A percentile compares a stretch with the other conserved stretches of the same genome.
Conservation (phyloP, 2,797 vertebrate genomes). For the Macroramphosus scolopax region DNA sequence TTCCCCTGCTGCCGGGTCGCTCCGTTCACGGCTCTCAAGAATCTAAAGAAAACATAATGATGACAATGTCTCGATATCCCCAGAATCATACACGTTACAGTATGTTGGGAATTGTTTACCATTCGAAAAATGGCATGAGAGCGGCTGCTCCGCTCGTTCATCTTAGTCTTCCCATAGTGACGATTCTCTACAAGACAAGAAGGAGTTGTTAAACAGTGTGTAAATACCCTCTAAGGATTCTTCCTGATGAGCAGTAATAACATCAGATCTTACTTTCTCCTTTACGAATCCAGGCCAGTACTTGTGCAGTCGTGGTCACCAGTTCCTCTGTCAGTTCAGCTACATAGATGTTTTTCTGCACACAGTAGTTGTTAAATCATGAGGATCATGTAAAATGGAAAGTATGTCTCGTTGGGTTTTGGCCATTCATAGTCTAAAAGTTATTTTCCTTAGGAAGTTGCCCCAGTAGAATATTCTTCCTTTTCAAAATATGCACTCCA, state of each 20-base stretch:
- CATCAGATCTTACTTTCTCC: conserved; percentile 87
- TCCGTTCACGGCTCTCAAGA: conserved; percentile 89
- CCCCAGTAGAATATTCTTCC: too few relatives aligned
- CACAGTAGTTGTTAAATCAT: conserved; percentile 2
- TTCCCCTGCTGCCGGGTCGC: conserved; percentile 80
- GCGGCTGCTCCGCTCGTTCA: conserved; percentile 95
- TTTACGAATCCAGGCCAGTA: conserved; percentile 88
- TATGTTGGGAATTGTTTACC: conserved; percentile 72
- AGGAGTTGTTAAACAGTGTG: background rate
- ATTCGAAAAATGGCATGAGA: conserved; percentile 97
- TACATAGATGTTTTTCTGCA: conserved; percentile 90
- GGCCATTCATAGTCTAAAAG: background rate
- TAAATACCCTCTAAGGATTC: rapidly evolving
- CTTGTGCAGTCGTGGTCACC: conserved; percentile 86
- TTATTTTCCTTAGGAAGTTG: too few relatives aligned
- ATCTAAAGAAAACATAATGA: conserved; percentile 74
- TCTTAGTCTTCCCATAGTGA: conserved; percentile 94
- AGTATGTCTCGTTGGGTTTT: background rate
- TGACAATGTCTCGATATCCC: conserved; percentile 4
- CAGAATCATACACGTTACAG: background rate
- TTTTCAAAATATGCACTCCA: too few relatives aligned
- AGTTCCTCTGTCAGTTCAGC: conserved; percentile 92
- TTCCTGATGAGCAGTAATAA: background rate
- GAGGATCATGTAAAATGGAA: background rate
- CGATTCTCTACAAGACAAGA: conserved; percentile 81